Evolutionary conservation across 2,797 vertebrate species (phyloP), one percentile per base, ranked within the genome.

Genomic region (Lacerta viridis): DNA sequence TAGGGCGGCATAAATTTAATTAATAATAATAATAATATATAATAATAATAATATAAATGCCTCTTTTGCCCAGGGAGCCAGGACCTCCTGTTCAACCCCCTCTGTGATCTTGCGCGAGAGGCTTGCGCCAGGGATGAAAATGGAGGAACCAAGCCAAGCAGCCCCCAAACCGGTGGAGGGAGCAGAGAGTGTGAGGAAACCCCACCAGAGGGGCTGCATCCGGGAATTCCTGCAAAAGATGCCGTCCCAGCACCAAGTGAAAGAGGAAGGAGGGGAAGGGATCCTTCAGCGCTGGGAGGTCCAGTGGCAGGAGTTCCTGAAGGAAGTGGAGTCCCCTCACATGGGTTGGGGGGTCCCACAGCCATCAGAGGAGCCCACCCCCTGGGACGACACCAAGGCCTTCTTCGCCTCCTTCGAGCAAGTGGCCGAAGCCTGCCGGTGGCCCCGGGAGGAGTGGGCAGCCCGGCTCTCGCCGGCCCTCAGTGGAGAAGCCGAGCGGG

Each of bases 251-350:
- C 75, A 46, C 1, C 84, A 50, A 13, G 66, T 86, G 2, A 86
- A 86, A 50, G 61, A 86, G 85, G 85, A 86, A 27, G 61, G 41
- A 0, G 55, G 64, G 1, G 61, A 86, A 20, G 85, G 75, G 2
- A 23, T 78, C 18, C 61, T 86, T 68, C 85, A 86, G 85, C 61
- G 41, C 17, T 86, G 85, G 85, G 85, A 86, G 25, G 85, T 79
- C 75, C 85, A 86, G n/a, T 86, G 85, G 85, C 85, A 86, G 41
- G 85, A 79, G 11, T 86, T 86, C 76, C 76, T 86, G 29, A 86
- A 79, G 64, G 41, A 46, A 4, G 61, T 79, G 41, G 85, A 86
- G 41, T 33, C 85, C 3, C 76, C 75, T 69, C 64, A 68, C 6
- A 0, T 43, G 8, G 61, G 76, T 18, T 55, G 76, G 41, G 41